A percentile compares a stretch with the other conserved stretches of the same genome.
phyloP scores from a whole-genome alignment of 2,113 vertebrate genomes.

The Haemorhous mexicanus region DNA sequence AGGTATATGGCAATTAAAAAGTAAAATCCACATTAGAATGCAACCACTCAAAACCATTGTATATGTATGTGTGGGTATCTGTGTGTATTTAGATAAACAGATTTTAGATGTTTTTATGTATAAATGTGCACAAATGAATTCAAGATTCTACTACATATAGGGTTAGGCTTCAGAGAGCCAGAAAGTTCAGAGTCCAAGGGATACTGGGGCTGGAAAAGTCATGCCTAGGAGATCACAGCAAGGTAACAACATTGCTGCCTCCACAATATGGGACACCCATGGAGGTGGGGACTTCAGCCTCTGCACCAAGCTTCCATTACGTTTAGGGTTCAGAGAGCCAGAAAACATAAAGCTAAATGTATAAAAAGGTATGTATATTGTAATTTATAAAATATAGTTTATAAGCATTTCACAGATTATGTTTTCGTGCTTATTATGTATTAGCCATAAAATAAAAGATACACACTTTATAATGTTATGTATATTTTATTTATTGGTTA shows the following conservation, averaged over 20 bases:
- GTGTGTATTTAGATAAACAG: not conserved
- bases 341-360: not conserved
- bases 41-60: not conserved
- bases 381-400: not conserved
- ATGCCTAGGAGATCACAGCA: not conserved
- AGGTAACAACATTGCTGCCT: not conserved
- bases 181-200: not conserved
- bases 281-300: not conserved
- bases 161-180: not conserved
- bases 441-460: not conserved
- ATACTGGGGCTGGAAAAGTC: not conserved
- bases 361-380: not conserved
- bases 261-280: not conserved
- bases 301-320: not conserved
- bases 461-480: not conserved
- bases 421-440: not conserved
- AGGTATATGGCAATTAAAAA: not conserved
- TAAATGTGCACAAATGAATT: not conserved
- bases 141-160: not conserved
- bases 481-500: not conserved
- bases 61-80: rapidly evolving
- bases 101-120: not conserved
- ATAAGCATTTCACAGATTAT: not conserved
- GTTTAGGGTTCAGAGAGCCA: not conserved
- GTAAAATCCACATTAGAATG: not conserved